These are phyloP conservation scores for Hirtodrosophila duncani DNA, from an alignment of 2,888 invertebrate genomes.

Conservation along the genomic window DNA sequence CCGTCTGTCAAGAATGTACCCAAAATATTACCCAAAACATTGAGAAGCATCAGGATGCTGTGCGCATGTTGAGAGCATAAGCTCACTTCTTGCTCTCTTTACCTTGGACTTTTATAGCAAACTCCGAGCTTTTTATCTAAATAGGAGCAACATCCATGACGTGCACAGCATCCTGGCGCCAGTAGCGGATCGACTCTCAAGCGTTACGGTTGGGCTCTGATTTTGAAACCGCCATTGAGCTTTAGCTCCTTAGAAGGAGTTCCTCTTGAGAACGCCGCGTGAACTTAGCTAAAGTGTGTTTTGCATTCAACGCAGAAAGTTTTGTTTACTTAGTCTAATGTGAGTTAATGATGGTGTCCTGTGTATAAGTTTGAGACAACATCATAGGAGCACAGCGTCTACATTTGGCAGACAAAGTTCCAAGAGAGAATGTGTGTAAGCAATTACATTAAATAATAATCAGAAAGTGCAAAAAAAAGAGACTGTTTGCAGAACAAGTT, in stretches of 20 bases:
- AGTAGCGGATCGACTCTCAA: constrained; percentile 70
- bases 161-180: constrained; percentile 24
- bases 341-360: too few species aligned
- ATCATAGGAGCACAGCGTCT: too few species aligned
- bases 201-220: constrained; percentile 53
- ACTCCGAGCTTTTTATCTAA: constrained; percentile 49
- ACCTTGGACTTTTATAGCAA: constrained; percentile 47
- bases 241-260: background rate
- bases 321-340: too few species aligned
- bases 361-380: too few species aligned
- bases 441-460: too few species aligned
- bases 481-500: too few species aligned
- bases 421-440: too few species aligned
- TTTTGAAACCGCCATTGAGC: constrained; percentile 1
- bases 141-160: constrained; percentile 28
- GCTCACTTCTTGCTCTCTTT: background rate
- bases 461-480: too few species aligned
- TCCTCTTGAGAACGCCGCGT: constrained; percentile 9
- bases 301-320: too few species aligned
- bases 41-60: constrained; percentile 35
- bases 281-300: constrained; percentile 21
- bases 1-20: constrained; percentile 38
- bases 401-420: too few species aligned
- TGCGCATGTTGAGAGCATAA: constrained; percentile 46
- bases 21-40: constrained; percentile 46